These are phyloP conservation scores for Crypturellus undulatus DNA, from an alignment of 2,113 vertebrate genomes.

Conservation along the genomic window DNA sequence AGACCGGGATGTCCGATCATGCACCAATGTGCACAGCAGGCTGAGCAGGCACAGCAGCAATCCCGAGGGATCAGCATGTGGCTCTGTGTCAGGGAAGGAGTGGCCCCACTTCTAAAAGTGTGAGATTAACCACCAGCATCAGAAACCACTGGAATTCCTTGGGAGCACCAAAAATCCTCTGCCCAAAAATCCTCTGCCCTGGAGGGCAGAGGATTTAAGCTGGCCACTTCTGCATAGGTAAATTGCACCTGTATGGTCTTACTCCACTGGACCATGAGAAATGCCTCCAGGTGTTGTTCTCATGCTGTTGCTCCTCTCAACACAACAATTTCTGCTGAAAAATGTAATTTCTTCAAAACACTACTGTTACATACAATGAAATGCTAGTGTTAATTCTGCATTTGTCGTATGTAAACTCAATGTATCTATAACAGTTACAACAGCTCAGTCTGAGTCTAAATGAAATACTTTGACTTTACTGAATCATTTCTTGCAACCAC, in stretches of 20 bases:
- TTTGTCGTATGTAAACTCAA: background rate
- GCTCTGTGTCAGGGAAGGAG: conserved; percentile 24
- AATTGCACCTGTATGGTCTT: conserved; percentile 23
- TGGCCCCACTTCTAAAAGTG: background rate
- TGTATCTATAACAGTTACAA: background rate
- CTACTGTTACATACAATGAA: background rate
- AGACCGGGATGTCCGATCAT: background rate
- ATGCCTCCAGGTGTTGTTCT: conserved; percentile 43
- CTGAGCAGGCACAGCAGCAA: background rate
- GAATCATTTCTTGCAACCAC: background rate
- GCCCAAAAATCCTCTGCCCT: too few relatives aligned
- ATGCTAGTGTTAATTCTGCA: background rate
- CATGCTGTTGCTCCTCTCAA: conserved; percentile 3
- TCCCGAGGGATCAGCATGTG: background rate
- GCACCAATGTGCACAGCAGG: accelerated
- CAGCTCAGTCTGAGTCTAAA: background rate
- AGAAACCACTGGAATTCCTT: conserved; percentile 36
- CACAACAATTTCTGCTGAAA: conserved; percentile 12
- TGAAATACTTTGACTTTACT: background rate
- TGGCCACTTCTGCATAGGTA: conserved; percentile 1
- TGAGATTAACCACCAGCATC: background rate
- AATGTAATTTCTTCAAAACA: background rate
- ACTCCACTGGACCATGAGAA: conserved; percentile 55
- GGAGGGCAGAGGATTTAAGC: background rate
- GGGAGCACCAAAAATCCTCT: conserved; percentile 29